phyloP scores from a whole-genome alignment of 1,140 invertebrate species.

The Drosophila dunni region DNA sequence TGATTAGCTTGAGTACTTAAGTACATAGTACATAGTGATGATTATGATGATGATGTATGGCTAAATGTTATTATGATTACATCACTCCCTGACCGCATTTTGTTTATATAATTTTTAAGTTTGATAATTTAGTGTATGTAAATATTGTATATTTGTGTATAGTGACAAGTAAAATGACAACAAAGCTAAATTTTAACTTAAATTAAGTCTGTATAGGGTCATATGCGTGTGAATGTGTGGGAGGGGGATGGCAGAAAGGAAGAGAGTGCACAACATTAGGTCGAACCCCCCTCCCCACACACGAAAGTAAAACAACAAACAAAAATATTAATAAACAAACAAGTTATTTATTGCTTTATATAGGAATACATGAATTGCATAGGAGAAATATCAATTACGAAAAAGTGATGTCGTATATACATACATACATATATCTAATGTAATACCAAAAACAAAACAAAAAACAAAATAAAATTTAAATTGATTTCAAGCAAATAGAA shows the following conservation, averaged over 20 bases:
- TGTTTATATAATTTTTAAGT: constrained; percentile 48
- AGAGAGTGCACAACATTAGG: constrained; percentile 44
- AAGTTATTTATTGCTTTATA: constrained; percentile 84
- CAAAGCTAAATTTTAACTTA: constrained; percentile 77
- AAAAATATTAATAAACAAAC: constrained; percentile 22
- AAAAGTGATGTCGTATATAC: constrained; percentile 83
- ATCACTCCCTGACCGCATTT: constrained; percentile 43
- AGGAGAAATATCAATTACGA: constrained; percentile 83
- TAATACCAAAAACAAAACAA: constrained; percentile 37
- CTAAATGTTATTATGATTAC: constrained; percentile 62
- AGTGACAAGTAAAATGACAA: constrained; percentile 53
- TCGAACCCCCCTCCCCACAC: constrained; percentile 3
- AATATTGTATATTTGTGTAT: constrained; percentile 84
- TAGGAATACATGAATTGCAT: constrained; percentile 81
- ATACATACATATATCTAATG: constrained; percentile 73
- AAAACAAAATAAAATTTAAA: constrained; percentile 29
- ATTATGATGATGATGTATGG: constrained; percentile 23
- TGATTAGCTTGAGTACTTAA: constrained; percentile 26
- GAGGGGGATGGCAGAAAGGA: neutral
- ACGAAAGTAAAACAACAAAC: constrained; percentile 14
- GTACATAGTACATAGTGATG: constrained; percentile 15
- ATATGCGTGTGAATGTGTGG: constrained; percentile 39
- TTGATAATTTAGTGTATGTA: constrained; percentile 65
- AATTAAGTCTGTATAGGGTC: constrained; percentile 77
- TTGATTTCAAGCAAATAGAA: constrained; percentile 74